Evolutionary conservation across 2,888 invertebrate species (phyloP).

Genomic region (Eurytoma californica): DNA sequence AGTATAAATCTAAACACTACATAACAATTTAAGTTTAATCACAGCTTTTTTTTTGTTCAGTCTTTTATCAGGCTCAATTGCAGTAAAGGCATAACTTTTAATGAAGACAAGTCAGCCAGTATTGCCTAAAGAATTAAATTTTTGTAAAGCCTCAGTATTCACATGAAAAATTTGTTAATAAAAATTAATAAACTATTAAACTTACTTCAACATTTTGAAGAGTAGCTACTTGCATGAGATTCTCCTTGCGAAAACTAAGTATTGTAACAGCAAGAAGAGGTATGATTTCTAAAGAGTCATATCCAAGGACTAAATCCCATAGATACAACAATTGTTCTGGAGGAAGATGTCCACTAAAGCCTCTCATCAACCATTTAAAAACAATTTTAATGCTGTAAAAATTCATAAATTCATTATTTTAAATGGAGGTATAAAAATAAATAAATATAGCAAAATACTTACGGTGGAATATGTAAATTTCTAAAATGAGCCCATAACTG

Average conservation of each 20-base stretch:
- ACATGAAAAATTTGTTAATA: not conserved
- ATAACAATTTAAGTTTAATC: slow-evolving; percentile 29
- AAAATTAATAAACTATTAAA: slow-evolving; percentile 5
- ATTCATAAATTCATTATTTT: not conserved
- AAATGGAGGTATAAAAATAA: slow-evolving; percentile 31
- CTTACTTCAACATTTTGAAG: slow-evolving; percentile 85
- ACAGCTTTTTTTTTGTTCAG: slow-evolving; percentile 60
- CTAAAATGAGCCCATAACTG: slow-evolving; percentile 93
- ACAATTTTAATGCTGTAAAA: slow-evolving; percentile 87
- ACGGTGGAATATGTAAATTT: slow-evolving; percentile 93
- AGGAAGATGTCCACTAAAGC: slow-evolving; percentile 95
- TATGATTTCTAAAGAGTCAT: slow-evolving; percentile 93
- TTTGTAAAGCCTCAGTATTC: not conserved
- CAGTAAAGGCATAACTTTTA: slow-evolving; percentile 89
- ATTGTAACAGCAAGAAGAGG: slow-evolving; percentile 91
- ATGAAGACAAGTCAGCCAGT: slow-evolving; percentile 90
- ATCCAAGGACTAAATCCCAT: slow-evolving; percentile 95
- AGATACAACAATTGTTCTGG: slow-evolving; percentile 93
- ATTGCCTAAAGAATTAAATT: slow-evolving; percentile 79
- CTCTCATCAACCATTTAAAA: slow-evolving; percentile 97
- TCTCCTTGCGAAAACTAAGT: slow-evolving; percentile 90
- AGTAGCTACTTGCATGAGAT: slow-evolving; percentile 85
- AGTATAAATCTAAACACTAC: slow-evolving; percentile 1
- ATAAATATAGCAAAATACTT: slow-evolving; percentile 74
- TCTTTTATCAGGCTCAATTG: slow-evolving; percentile 87